Conservation (phyloP, 2,797 vertebrate genomes). For the Cephalopachus bancanus region DNA sequence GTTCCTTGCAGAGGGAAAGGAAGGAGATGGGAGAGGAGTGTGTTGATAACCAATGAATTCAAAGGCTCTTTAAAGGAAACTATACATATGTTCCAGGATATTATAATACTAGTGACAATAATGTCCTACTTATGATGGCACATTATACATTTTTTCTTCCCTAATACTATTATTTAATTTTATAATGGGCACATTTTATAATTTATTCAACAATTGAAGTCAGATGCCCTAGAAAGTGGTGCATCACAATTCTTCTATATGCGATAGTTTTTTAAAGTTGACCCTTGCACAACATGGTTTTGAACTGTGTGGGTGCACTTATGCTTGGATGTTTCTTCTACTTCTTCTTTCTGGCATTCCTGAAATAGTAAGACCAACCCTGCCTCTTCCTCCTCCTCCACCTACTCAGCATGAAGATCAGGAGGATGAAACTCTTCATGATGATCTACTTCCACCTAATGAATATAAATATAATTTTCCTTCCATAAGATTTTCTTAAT, state of each 20-base stretch:
- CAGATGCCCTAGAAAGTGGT: not conserved
- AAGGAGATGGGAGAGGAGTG: not conserved
- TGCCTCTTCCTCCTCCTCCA: not conserved
- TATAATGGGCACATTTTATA: not conserved
- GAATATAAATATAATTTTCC: not conserved
- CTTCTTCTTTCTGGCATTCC: not conserved
- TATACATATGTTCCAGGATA: not conserved
- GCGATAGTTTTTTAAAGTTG: not conserved
- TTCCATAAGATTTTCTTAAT: not conserved
- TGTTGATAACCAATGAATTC: not conserved
- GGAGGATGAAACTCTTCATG: not conserved
- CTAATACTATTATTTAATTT: slow-evolving; percentile 24
- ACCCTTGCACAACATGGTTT: not conserved
- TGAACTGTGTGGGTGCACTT: not conserved
- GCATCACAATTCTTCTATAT: not conserved
- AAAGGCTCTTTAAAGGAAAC: not conserved
- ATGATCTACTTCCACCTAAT: not conserved
- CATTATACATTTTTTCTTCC: not conserved
- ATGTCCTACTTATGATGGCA: not conserved
- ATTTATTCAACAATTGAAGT: slow-evolving; percentile 5
- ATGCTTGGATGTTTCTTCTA: not conserved
- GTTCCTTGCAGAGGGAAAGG: not conserved
- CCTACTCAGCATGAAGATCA: not conserved
- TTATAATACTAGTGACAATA: slow-evolving; percentile 16
- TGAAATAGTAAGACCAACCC: not conserved